phyloP scores from a whole-genome alignment of 2,113 vertebrate species.

The Morone chrysops region DNA sequence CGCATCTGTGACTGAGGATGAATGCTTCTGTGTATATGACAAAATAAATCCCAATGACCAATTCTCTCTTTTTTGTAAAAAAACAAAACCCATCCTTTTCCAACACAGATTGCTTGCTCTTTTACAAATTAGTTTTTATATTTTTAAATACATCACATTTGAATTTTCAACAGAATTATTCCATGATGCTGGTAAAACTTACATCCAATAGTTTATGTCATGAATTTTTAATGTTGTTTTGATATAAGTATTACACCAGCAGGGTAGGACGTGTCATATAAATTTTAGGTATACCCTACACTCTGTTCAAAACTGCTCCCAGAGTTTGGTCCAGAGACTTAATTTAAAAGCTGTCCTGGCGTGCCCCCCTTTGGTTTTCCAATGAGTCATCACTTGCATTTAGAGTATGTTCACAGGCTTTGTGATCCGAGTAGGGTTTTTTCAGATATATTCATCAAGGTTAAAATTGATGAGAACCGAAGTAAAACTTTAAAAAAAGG shows the following conservation, averaged over 20 bases:
- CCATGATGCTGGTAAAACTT: constrained; percentile 6
- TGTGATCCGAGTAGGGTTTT: constrained; percentile 23
- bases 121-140: constrained; percentile 2
- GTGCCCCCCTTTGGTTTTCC: constrained; percentile 27
- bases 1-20: constrained; percentile 56
- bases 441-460: constrained; percentile 8
- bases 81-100: not conserved
- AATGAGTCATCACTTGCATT: constrained; percentile 44
- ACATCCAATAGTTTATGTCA: not conserved
- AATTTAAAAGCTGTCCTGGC: constrained; percentile 47
- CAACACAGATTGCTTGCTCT: not conserved
- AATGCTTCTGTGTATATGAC: constrained; percentile 36
- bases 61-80: constrained; percentile 32
- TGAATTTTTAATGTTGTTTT: constrained; percentile 27
- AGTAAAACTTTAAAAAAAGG: not conserved
- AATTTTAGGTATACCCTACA: constrained; percentile 20
- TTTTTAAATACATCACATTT: not conserved
- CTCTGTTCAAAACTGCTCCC: constrained; percentile 25
- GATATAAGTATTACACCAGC: constrained; percentile 29
- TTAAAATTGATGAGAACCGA: constrained; percentile 19
- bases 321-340: constrained; percentile 35
- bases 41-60: constrained; percentile 47
- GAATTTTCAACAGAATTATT: constrained; percentile 13
- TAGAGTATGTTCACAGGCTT: constrained; percentile 29
- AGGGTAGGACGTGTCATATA: not conserved